These are phyloP conservation scores for Asbolus verrucosus DNA, from an alignment of 1,140 invertebrate genomes.

Conservation along the genomic window DNA sequence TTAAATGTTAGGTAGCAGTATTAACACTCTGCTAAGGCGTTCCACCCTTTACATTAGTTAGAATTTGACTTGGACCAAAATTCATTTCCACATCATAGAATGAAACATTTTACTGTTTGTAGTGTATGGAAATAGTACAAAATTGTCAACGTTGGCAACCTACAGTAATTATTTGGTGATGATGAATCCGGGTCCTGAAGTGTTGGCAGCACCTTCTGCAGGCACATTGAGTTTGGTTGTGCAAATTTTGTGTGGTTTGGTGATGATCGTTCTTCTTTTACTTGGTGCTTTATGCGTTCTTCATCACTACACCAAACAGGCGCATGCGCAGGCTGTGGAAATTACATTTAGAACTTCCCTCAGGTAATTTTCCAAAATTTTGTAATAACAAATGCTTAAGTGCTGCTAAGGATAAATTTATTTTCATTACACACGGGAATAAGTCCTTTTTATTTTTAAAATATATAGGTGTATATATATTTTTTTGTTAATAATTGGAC, in stretches of 20 bases:
- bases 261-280: constrained; percentile 75
- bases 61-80: too few species aligned
- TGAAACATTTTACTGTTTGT: constrained; percentile 39
- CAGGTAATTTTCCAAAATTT: constrained; percentile 67
- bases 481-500: constrained; percentile 52
- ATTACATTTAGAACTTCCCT: constrained; percentile 77
- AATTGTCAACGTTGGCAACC: constrained; percentile 63
- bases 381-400: constrained; percentile 43
- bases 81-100: too few species aligned
- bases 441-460: constrained; percentile 21
- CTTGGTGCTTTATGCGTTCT: constrained; percentile 77
- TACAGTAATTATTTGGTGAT: constrained; percentile 72
- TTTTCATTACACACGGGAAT: not conserved
- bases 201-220: constrained; percentile 59
- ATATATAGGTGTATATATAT: constrained; percentile 30
- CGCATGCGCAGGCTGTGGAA: constrained; percentile 80
- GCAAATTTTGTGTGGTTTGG: constrained; percentile 72
- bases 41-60: too few species aligned
- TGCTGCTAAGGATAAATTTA: constrained; percentile 6
- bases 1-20: too few species aligned
- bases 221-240: constrained; percentile 65
- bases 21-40: too few species aligned
- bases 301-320: constrained; percentile 79
- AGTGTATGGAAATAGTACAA: constrained; percentile 52
- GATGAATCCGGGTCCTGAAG: constrained; percentile 68